Conservation (phyloP, 2,888 invertebrate species). For the Hyalella azteca region DNA sequence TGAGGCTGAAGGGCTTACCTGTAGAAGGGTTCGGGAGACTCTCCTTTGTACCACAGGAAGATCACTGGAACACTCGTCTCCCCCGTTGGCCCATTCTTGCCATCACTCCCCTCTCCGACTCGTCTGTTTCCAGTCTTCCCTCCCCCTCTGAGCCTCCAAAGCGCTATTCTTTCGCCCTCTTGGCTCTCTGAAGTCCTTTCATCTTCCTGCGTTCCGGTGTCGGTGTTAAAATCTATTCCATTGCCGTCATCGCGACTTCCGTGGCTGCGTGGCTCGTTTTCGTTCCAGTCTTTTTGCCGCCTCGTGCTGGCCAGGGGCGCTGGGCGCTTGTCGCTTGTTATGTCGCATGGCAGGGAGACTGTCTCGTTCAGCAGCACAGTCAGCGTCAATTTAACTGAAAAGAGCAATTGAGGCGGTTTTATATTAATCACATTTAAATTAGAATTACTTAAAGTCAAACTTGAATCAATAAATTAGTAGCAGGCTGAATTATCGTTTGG, state of each 20-base stretch:
- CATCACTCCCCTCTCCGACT: background rate
- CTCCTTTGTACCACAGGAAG: slow-evolving; percentile 40
- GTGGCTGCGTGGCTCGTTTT: background rate
- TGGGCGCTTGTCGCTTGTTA: background rate
- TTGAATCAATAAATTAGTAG: too few species aligned
- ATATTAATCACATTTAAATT: too few species aligned
- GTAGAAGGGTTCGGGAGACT: slow-evolving; percentile 38
- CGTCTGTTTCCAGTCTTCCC: background rate
- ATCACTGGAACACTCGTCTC: slow-evolving; percentile 22
- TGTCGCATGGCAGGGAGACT: slow-evolving; percentile 31
- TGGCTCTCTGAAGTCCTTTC: background rate
- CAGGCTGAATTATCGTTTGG: too few species aligned
- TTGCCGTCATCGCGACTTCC: background rate
- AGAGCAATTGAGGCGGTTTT: background rate
- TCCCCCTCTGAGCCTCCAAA: background rate
- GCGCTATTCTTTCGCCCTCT: background rate
- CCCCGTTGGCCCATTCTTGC: background rate
- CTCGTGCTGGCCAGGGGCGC: background rate
- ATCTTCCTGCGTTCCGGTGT: background rate
- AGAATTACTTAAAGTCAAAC: too few species aligned
- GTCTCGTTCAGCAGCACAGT: slow-evolving; percentile 27
- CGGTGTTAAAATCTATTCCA: background rate
- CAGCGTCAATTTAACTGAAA: slow-evolving; percentile 17
- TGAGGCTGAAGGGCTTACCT: slow-evolving; percentile 11
- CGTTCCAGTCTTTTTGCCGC: background rate